Conservation (phyloP, 2,888 invertebrate species). For the Yponomeuta plumbellus region DNA sequence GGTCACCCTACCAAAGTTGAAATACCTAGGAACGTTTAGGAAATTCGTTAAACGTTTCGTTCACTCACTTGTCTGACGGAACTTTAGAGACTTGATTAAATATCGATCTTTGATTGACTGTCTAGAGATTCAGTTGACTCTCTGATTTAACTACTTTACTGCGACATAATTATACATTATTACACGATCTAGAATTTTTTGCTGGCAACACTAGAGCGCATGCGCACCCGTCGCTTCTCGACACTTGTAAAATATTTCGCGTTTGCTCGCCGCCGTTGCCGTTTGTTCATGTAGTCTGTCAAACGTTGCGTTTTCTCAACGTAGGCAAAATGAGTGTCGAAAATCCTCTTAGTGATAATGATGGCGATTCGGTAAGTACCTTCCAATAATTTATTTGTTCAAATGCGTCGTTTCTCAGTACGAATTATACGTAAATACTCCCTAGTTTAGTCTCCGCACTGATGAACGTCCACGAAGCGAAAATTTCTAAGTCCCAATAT, state of each 20-base stretch:
- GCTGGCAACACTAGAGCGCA: constrained; percentile 48
- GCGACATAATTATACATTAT: no score
- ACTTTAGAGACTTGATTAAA: no score
- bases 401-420: constrained; percentile 26
- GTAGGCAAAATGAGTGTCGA: constrained; percentile 81
- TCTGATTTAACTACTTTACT: no score
- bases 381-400: constrained; percentile 36
- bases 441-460: constrained; percentile 44
- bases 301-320: constrained; percentile 41
- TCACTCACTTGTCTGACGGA: no score
- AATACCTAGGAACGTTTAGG: no score
- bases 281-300: not conserved
- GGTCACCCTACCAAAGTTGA: no score
- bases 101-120: no score
- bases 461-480: constrained; percentile 69
- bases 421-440: constrained; percentile 27
- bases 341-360: constrained; percentile 76
- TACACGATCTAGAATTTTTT: no score
- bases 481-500: constrained; percentile 89
- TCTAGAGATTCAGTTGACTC: no score
- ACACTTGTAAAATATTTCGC: constrained; percentile 69
- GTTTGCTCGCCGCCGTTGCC: not conserved
- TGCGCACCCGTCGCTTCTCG: constrained; percentile 77
- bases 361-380: constrained; percentile 78
- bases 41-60: no score